Evolutionary conservation across 1,140 invertebrate genomes (phyloP).

Genomic region (Drosophila nannoptera): DNA sequence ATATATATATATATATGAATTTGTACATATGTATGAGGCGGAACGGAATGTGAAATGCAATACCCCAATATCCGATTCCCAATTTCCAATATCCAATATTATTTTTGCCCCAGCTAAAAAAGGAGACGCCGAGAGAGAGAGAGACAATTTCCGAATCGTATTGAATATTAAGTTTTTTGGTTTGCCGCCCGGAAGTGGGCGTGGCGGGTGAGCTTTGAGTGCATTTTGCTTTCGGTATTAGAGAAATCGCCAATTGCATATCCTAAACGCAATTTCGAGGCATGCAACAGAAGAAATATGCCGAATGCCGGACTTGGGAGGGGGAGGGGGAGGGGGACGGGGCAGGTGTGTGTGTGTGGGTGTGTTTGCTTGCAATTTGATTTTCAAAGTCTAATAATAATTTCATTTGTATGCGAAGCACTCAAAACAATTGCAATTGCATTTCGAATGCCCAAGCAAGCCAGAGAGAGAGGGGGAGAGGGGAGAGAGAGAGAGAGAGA

Average conservation of each 20-base stretch:
- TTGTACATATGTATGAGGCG: neutral
- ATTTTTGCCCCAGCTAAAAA: neutral
- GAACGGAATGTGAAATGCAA: slow-evolving; percentile 32
- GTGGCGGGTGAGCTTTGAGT: neutral
- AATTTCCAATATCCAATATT: slow-evolving; percentile 16
- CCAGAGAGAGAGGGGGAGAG: no score
- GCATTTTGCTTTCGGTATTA: slow-evolving; percentile 6
- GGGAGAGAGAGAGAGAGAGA: neutral
- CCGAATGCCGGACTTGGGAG: slow-evolving; percentile 1
- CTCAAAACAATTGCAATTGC: neutral
- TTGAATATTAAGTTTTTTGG: neutral
- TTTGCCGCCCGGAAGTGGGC: neutral
- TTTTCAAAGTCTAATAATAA: neutral
- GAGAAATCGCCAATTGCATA: neutral
- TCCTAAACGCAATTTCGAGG: slow-evolving; percentile 28
- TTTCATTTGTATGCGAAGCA: neutral
- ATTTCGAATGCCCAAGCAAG: slow-evolving; percentile 7
- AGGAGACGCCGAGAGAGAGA: neutral
- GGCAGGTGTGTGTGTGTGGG: neutral
- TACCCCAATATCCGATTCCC: slow-evolving; percentile 16
- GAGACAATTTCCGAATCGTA: neutral
- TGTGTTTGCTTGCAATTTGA: neutral
- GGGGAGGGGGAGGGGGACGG: no score
- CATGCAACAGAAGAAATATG: slow-evolving; percentile 32
- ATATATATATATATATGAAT: neutral